Conservation (phyloP, 2,888 invertebrate genomes). For the Ormyrus pomaceus region DNA sequence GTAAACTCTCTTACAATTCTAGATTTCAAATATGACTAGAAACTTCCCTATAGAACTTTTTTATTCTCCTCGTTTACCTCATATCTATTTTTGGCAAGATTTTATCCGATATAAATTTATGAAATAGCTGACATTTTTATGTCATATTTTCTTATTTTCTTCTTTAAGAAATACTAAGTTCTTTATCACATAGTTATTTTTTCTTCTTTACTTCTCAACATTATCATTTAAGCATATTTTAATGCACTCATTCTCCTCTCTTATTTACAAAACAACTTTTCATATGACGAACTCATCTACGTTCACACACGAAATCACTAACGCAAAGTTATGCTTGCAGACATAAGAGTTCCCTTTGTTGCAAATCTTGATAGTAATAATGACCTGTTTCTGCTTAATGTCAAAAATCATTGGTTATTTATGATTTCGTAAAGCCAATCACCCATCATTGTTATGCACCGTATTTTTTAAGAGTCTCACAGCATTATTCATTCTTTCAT, state of each 20-base stretch:
- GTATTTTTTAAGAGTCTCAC: constrained; percentile 31
- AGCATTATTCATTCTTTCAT: constrained; percentile 29
- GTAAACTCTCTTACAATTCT: constrained; percentile 60
- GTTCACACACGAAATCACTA: constrained; percentile 42
- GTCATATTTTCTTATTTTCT: constrained; percentile 50
- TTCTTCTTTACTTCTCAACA: constrained; percentile 39
- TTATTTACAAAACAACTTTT: constrained; percentile 66
- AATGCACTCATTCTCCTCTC: constrained; percentile 53
- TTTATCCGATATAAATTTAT: constrained; percentile 70
- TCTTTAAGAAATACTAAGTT: constrained; percentile 63
- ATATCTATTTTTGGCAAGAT: constrained; percentile 67
- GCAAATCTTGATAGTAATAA: constrained; percentile 21
- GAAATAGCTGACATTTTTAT: constrained; percentile 66
- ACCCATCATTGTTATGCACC: constrained; percentile 24
- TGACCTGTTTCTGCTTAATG: constrained; percentile 19
- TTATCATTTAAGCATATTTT: constrained; percentile 57
- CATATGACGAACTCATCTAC: constrained; percentile 47
- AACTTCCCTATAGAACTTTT: constrained; percentile 60
- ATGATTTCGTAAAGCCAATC: constrained; percentile 26
- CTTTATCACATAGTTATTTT: constrained; percentile 63
- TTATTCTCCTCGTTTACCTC: constrained; percentile 44
- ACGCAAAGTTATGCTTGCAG: constrained; percentile 29
- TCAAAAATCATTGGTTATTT: constrained; percentile 34
- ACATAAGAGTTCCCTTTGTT: constrained; percentile 17
- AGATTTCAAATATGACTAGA: constrained; percentile 69